Evolutionary conservation across 2,888 invertebrate genomes (phyloP).

Genomic region (Caenorhabditis sp.): DNA sequence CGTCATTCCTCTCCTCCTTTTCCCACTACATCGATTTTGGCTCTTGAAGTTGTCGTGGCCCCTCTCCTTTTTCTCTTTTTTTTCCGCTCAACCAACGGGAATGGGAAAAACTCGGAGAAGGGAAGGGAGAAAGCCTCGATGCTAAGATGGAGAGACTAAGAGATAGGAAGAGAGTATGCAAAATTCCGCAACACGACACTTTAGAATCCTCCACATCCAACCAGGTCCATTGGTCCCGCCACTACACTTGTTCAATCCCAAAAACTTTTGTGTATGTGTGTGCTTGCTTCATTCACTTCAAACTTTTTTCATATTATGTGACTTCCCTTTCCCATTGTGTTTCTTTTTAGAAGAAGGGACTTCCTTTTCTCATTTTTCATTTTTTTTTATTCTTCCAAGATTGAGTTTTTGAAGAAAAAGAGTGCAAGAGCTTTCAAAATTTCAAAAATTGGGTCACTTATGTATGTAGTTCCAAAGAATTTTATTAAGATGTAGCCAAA

Average conservation of each 20-base stretch:
- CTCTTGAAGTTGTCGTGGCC: conserved; percentile 43
- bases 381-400: conserved; percentile 4
- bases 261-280: conserved; percentile 45
- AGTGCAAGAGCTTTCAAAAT: too few relatives aligned
- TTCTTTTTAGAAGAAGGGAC: too few relatives aligned
- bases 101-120: conserved; percentile 34
- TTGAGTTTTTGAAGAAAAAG: too few relatives aligned
- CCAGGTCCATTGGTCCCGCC: conserved; percentile 57
- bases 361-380: conserved; percentile 26
- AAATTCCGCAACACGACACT: conserved; percentile 64
- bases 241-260: conserved; percentile 38
- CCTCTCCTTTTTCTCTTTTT: conserved; percentile 30
- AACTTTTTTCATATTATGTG: conserved; percentile 36
- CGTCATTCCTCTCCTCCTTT: background rate
- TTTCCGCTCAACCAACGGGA: conserved; percentile 13
- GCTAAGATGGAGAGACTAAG: conserved; percentile 29
- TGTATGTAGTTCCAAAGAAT: too few relatives aligned
- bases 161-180: conserved; percentile 60
- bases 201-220: conserved; percentile 60
- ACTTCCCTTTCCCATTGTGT: conserved; percentile 53
- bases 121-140: conserved; percentile 19
- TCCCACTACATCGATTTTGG: conserved; percentile 42
- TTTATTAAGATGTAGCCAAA: too few relatives aligned
- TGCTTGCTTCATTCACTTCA: conserved; percentile 55
- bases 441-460: too few relatives aligned